Evolutionary conservation across 2,797 vertebrate species (phyloP), one percentile per base, ranked within the genome.

Genomic region (Myotis pilosus): DNA sequence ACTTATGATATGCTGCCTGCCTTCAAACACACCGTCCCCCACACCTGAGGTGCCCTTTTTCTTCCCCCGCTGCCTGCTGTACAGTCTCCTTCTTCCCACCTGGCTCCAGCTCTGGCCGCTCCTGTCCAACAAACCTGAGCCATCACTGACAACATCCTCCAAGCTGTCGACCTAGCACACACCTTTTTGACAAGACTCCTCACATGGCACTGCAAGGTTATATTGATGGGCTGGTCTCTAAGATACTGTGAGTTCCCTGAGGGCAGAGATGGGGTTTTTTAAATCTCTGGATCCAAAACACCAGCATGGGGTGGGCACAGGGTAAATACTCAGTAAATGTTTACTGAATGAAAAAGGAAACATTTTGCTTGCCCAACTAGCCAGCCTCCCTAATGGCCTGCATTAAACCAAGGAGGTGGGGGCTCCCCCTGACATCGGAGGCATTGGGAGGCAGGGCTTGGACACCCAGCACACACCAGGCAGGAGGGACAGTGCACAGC

Each of bases 1-100:
- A 19, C 8, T 41, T 4, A 44, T 10, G 22, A 62, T 0, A 33
- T 0, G 3, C 53, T 0, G 0, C 53, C 51, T 60, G 60, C 33
- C 17, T 89, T 38, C 44, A 3, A 13, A 75, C 49, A 66, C 1
- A 44, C 25, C 8, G 22, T 23, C 7, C 64, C 49, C 38, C 8
- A 72, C 6, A 49, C 0, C 66, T 28, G 41, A 53, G 49, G 17
- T n/a, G 36, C 3, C 5, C 41, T 12, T 57, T 47, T 5, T 20
- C 55, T 38, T 79, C 17, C 60, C 20, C 0, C 0, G 2, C 66
- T 53, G 66, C 51, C 55, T 16, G 74, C 57, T 28, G 4, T 23
- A 22, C 53, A 28, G 36, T 55, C 15, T 28, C 30, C 20, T 33
- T 71, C 71, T 75, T 36, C 10, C 49, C 20, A 36, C 74, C 76